These are phyloP conservation scores for Clarias platycephalus DNA, from an alignment of 2,797 vertebrate species.

Conservation along the genomic window DNA sequence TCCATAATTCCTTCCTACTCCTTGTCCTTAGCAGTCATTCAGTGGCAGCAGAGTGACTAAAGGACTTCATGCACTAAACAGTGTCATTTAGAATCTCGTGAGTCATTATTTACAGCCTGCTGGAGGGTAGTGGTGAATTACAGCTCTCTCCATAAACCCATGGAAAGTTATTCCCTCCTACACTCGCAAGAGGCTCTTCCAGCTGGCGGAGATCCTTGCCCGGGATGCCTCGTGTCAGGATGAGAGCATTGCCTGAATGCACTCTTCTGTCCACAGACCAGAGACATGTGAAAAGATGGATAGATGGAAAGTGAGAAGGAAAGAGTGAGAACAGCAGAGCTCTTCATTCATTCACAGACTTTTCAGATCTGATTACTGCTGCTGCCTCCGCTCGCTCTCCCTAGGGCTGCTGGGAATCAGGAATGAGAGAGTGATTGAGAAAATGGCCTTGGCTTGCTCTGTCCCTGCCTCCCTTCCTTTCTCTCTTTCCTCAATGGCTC, in stretches of 20 bases:
- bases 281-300: background rate
- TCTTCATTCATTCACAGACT: constrained; percentile 44
- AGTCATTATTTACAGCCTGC: constrained; percentile 37
- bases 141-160: constrained; percentile 17
- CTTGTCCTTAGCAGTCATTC: background rate
- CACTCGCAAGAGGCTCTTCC: constrained; percentile 6
- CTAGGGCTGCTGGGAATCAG: constrained; percentile 38
- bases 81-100: background rate
- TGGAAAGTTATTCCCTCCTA: constrained; percentile 19
- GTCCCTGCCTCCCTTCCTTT: constrained; percentile 22
- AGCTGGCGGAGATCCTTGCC: background rate
- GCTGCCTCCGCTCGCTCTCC: constrained; percentile 28
- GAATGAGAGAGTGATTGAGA: constrained; percentile 48
- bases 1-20: background rate
- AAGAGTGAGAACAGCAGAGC: constrained; percentile 20
- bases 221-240: constrained; percentile 17
- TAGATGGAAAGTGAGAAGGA: constrained; percentile 19
- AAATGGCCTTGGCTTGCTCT: constrained; percentile 39
- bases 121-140: constrained; percentile 24
- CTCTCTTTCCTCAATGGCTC: constrained; percentile 38
- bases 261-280: constrained; percentile 28
- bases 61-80: constrained; percentile 11
- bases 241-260: constrained; percentile 27
- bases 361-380: constrained; percentile 52
- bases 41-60: background rate